Percentiles rank a stretch among this genome's conserved stretches.
phyloP scores from a whole-genome alignment of 2,888 invertebrate species.

The Nephrotoma guestfalica region DNA sequence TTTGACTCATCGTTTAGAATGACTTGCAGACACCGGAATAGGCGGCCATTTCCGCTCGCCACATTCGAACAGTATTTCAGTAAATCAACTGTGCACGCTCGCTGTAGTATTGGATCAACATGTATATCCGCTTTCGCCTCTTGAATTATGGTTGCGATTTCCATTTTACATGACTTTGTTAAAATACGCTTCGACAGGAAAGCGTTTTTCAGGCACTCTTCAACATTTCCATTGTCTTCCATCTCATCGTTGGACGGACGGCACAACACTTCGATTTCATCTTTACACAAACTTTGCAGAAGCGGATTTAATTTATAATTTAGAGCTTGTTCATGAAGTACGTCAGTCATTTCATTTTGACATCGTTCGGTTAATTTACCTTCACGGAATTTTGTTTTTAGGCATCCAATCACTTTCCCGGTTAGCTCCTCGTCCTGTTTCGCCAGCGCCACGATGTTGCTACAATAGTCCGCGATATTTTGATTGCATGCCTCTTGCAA shows the following conservation, averaged over 20 bases:
- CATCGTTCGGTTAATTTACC: conserved; percentile 60
- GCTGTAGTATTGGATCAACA: conserved; percentile 80
- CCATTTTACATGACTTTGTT: conserved; percentile 60
- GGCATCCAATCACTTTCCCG: conserved; percentile 66
- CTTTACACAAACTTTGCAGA: conserved; percentile 65
- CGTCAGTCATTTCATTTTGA: conserved; percentile 64
- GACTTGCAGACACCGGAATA: conserved; percentile 61
- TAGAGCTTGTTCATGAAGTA: conserved; percentile 75
- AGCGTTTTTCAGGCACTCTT: conserved; percentile 84
- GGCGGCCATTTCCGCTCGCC: conserved; percentile 78
- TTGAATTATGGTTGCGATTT: conserved; percentile 79
- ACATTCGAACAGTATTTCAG: conserved; percentile 64
- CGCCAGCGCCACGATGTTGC: conserved; percentile 36
- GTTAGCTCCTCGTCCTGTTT: conserved; percentile 58
- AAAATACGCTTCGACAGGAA: conserved; percentile 58
- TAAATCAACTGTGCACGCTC: conserved; percentile 76
- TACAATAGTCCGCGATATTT: conserved; percentile 67
- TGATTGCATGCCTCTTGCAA: conserved; percentile 64
- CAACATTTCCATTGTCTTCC: conserved; percentile 39
- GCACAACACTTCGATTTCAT: conserved; percentile 54
- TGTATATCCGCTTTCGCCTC: conserved; percentile 88
- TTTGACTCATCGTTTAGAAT: conserved; percentile 51
- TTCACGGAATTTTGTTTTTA: conserved; percentile 65
- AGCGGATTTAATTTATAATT: conserved; percentile 85
- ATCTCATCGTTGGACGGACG: conserved; percentile 22